These are phyloP conservation scores for Pteronura brasiliensis DNA, from an alignment of 2,113 vertebrate species.

Conservation along the genomic window DNA sequence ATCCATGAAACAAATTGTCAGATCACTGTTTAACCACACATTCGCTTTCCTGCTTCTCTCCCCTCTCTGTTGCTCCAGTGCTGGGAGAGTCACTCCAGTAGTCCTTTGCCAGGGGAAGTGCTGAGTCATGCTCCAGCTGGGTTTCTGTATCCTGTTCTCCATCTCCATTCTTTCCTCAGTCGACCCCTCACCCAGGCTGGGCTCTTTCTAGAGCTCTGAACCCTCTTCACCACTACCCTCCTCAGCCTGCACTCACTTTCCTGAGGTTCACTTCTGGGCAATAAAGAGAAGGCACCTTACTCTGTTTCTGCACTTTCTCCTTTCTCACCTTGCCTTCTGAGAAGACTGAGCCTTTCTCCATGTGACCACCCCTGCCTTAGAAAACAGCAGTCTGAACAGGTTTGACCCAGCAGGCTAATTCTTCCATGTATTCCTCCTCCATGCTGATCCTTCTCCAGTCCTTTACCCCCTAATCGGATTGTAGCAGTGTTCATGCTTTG, in stretches of 20 bases:
- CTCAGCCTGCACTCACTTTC: background rate
- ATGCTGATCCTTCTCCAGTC: constrained; percentile 15
- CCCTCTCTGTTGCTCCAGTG: background rate
- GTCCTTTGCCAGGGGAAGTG: constrained; percentile 18
- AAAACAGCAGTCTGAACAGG: constrained; percentile 10
- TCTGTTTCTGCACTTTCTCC: background rate
- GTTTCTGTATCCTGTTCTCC: background rate
- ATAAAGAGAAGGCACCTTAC: background rate
- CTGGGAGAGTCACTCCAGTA: background rate
- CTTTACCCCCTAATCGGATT: constrained; percentile 56
- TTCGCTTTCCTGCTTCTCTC: background rate
- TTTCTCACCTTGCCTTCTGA: background rate
- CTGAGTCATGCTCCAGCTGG: constrained; percentile 65
- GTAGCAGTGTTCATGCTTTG: constrained; percentile 5
- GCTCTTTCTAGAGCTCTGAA: background rate
- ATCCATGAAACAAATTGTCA: background rate
- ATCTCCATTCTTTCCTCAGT: background rate
- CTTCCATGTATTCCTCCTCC: background rate
- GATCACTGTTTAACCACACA: background rate
- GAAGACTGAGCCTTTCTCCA: background rate
- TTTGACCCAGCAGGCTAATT: constrained; percentile 50
- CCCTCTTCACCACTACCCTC: background rate
- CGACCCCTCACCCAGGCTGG: background rate
- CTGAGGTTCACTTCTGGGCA: background rate
- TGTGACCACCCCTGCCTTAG: background rate